These are phyloP conservation scores for Caenorhabditis uteleia DNA, from an alignment of 2,888 invertebrate genomes.

Conservation along the genomic window DNA sequence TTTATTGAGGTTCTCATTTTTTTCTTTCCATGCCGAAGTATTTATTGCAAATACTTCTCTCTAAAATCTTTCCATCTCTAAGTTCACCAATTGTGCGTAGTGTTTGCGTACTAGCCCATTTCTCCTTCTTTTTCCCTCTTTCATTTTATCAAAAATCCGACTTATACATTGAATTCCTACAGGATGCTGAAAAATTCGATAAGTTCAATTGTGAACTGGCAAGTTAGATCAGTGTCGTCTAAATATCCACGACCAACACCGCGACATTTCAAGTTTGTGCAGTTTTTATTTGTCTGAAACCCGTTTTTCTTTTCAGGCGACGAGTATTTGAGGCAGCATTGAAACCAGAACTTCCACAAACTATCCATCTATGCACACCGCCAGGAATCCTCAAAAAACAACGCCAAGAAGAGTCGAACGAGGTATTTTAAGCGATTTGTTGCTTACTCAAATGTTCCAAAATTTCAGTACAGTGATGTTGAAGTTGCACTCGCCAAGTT, in stretches of 20 bases:
- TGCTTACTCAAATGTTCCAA: no score
- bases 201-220: conserved; percentile 10
- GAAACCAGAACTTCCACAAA: conserved; percentile 53
- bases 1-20: no score
- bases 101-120: no score
- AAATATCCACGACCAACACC: conserved; percentile 64
- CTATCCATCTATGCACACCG: conserved; percentile 33
- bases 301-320: conserved; percentile 30
- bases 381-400: conserved; percentile 35
- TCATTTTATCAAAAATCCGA: no score
- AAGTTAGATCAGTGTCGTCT: conserved; percentile 56
- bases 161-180: no score
- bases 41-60: no score
- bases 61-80: no score
- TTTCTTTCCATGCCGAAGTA: no score
- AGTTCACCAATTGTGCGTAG: no score
- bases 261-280: conserved; percentile 58
- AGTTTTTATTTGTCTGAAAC: background rate
- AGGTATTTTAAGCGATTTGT: conserved; percentile 24
- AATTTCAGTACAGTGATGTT: conserved; percentile 61
- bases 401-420: conserved; percentile 17
- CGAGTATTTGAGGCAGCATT: conserved; percentile 61
- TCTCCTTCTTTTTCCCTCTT: no score
- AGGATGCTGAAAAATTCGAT: conserved; percentile 26
- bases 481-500: conserved; percentile 61